Evolutionary conservation across 30 jellyfish, hydroid and myxozoan species (phyloP), one percentile per base, ranked within the genome.

Genomic region (Aurelia coerulea): DNA sequence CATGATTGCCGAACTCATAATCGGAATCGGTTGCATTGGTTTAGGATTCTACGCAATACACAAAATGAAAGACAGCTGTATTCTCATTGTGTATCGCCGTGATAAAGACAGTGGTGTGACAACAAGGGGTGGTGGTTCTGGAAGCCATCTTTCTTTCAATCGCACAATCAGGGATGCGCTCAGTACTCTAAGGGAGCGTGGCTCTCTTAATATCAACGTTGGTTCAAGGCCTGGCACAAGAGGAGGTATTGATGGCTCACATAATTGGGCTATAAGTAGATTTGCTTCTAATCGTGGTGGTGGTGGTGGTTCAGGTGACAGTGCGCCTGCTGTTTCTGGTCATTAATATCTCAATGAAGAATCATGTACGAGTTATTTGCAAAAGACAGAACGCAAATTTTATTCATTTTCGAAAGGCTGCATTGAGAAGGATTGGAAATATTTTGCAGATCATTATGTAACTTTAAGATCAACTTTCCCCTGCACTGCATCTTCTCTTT

Each of bases 1-100:
- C 14, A 71, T 77, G 88, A 58, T 87, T 3, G 64, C 76, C 3
- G 96, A 87, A 19, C 60, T 87, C 0, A 53, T 72, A 3, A 29
- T 87, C 2, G 96, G 91, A 42, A 59, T 68, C 3, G 87, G 96
- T 42, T 87, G 88, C 87, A 60, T 87, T 11, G 96, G 91, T 6
- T 71, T 87, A 63, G 96, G 96, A 18, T 87, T 87, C 65, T 87
- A 87, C 50, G 96, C 96, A 18, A 80, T 87, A 23, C 59, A 87
- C 73, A 87, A 87, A 42, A 74, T 87, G 19, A 74, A 89, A 68
- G 91, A 68, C 73, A 78, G 78, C 49, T 87, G 96, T 51, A 62
- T 87, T 18, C 62, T 87, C 63, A 79, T 87, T 51, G 91, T 87
- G 14, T 87, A 72, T 68, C 90, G 91, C 10, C 76, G 87, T 42